These are phyloP conservation scores for Cacatua alba DNA, from an alignment of 2,113 vertebrate genomes.

Conservation along the genomic window DNA sequence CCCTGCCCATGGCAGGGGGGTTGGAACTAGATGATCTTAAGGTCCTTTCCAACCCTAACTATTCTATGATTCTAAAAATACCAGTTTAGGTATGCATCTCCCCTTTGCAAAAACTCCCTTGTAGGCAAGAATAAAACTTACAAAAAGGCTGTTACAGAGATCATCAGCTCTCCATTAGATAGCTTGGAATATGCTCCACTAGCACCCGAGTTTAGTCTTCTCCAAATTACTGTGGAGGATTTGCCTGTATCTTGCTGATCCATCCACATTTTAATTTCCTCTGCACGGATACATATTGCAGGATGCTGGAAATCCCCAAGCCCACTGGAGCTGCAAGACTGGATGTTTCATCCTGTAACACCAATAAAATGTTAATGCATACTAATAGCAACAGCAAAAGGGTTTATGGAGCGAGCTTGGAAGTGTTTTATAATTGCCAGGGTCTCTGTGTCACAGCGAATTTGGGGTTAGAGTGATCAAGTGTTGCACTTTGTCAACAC, in stretches of 20 bases:
- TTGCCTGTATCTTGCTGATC: slow-evolving; percentile 72
- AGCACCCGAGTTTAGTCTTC: slow-evolving; percentile 61
- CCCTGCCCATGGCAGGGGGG: too few relatives aligned
- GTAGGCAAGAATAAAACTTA: slow-evolving; percentile 62
- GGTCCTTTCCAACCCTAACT: too few relatives aligned
- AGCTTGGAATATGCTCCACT: slow-evolving; percentile 52
- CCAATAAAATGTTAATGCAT: slow-evolving; percentile 69
- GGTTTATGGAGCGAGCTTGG: slow-evolving; percentile 54
- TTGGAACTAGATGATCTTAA: too few relatives aligned
- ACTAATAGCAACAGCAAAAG: slow-evolving; percentile 63
- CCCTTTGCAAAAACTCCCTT: slow-evolving; percentile 38
- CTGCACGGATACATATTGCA: slow-evolving; percentile 66
- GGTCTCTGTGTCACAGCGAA: slow-evolving; percentile 40
- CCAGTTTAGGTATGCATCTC: neutral
- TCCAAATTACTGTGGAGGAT: slow-evolving; percentile 64
- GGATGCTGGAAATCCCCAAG: slow-evolving; percentile 72
- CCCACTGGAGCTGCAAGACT: slow-evolving; percentile 67
- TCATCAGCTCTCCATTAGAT: slow-evolving; percentile 61
- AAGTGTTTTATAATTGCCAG: slow-evolving; percentile 44
- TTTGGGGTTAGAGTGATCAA: slow-evolving; percentile 49
- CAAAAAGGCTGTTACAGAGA: slow-evolving; percentile 61
- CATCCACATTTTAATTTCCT: slow-evolving; percentile 73
- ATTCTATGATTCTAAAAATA: neutral
- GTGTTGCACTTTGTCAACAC: neutral
- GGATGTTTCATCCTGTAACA: slow-evolving; percentile 64